Conservation (phyloP, 2,888 invertebrate species). For the Latrodectus hesperus region DNA sequence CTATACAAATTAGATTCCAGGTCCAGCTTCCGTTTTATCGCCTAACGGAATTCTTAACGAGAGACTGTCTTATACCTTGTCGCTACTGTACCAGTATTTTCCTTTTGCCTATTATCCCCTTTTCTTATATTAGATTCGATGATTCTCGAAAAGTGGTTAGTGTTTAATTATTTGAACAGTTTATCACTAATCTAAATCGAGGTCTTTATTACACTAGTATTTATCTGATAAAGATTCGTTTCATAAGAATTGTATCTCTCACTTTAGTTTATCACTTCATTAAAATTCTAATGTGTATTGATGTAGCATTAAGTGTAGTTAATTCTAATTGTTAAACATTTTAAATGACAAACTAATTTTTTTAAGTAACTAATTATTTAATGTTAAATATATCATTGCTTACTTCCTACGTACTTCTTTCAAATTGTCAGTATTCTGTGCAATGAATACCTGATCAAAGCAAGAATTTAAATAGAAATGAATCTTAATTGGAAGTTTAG, state of each 20-base stretch:
- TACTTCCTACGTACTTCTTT: too few relatives aligned
- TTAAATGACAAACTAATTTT: too few relatives aligned
- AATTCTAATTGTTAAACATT: too few relatives aligned
- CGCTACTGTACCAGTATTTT: background rate
- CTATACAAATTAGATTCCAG: constrained; percentile 49
- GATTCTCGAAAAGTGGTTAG: background rate
- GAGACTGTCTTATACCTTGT: constrained; percentile 1
- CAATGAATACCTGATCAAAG: too few relatives aligned
- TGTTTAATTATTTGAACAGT: constrained; percentile 4
- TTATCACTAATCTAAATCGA: constrained; percentile 1
- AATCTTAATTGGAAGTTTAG: too few relatives aligned
- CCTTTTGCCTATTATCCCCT: background rate
- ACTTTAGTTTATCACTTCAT: too few relatives aligned
- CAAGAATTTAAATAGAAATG: too few relatives aligned
- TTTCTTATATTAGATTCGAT: constrained; percentile 4
- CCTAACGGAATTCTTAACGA: constrained; percentile 34
- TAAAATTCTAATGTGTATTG: too few relatives aligned
- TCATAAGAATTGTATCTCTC: background rate
- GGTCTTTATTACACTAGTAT: background rate
- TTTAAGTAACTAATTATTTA: too few relatives aligned
- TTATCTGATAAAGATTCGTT: background rate
- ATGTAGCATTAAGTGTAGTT: too few relatives aligned
- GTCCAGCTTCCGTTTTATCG: constrained; percentile 49
- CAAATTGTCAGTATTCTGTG: too few relatives aligned
- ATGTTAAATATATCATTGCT: too few relatives aligned